Evolutionary conservation across 1,140 invertebrate species (phyloP), one percentile per base, ranked within the genome.

Genomic region (Lucilia cuprina): DNA sequence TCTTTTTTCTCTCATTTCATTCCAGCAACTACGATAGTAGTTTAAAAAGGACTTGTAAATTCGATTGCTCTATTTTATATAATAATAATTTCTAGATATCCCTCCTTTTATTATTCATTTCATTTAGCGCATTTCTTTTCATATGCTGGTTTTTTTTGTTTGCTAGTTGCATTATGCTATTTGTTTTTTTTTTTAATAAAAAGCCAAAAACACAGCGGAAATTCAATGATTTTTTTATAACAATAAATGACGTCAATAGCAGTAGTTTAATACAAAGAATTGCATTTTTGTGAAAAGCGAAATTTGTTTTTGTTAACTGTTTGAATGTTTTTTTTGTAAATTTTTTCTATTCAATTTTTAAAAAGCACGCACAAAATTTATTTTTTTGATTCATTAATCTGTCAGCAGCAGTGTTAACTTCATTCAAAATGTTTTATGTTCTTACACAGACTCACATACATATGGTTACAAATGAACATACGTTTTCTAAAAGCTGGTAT

Each of bases 241-340:
- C 60, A 70, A 70, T 70, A 70, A 70, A 70, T 70, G 60, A 70
- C 60, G 60, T 70, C 60, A 70, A 70, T 70, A 70, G 60, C 60
- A 70, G 60, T 7, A 70, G 60, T 70, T 55, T 19, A 10, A 21
- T 70, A 70, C 17, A 70, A 70, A 70, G 50, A 70, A 21, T 21
- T 21, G n/a, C n/a, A 8, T 70, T 70, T 70, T 70, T 30, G 25
- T 30, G 25, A 30, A 30, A 30, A 30, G 25, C 25, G 25, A 30
- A 30, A 30, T 30, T 30, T 30, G 25, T 30, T 21, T 70, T 55
- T 55, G 50, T 70, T 70, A 70, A 70, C 17, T 65, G 60, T 65
- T 65, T 4, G 5, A 65, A 65, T 19, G 4, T 65, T 21, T 70
- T 70, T 70, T 70, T 19, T 70, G 17, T 65, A 21, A 4, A 14